Base-by-base conservation (phyloP, 2,113 vertebrate species). In the Campylorhamphus procurvoides region DNA sequence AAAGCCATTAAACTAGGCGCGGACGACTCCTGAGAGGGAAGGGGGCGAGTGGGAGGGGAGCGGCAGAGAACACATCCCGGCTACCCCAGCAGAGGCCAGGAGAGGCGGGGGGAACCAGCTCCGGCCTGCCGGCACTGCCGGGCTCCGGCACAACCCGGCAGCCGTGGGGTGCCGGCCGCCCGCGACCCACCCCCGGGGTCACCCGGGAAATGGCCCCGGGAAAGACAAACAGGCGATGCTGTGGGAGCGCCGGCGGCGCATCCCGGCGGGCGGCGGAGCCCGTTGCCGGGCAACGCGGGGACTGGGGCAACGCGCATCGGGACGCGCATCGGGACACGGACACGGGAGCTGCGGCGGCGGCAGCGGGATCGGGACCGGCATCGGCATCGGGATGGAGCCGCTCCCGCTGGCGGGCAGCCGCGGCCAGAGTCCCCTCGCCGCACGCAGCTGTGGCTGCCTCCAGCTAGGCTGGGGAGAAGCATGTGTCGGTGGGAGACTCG, bases 1-100 rank as follows among this genome's bases (percentile, higher is more conserved):
- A 97, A 97, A 98, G 98, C 98, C 98, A 98, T 98, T 96, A 96
- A 98, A 97, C 98, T 98, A 97, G 98, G 98, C 98, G 98, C 98
- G 97, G 96, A 97, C 95, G 94, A 91, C 95, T 98, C 94, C 93
- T 76, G 97, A 92, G 81, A 94, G 96, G 75, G 77, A 94, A 87
- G 69, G 92, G 94, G 90, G 79, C 77, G 97, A 89, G 89, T 96
- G 97, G 95, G 95, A 88, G 94, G 91, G 89, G 76, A 87, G 87
- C 86, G 79, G 52, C 56, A 9, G 72, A 28, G 92, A 96, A 50
- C 40, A 18, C 97, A 97, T 96, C 91, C 96, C 78, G 92, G 84
- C 94, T 59, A 13, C 86, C 89, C 95, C 75, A 55, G 95, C 93
- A 25, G 96, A 95, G 97, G 83, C 96, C 97, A 85, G 97, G 73